Conservation (phyloP, 2,797 vertebrate species). For the Loris lydekkerianus region DNA sequence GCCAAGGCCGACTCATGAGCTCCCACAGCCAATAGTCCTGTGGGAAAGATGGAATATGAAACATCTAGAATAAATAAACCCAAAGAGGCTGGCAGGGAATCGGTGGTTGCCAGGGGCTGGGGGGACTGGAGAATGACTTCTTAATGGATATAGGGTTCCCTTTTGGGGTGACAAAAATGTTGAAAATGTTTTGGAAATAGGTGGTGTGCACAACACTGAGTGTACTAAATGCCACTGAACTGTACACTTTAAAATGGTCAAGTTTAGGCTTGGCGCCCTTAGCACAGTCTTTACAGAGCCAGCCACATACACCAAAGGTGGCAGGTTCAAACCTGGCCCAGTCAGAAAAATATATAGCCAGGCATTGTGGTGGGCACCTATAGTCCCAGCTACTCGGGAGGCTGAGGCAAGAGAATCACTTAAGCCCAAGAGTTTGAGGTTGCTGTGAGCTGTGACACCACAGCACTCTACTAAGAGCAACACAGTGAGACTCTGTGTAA, state of each 20-base stretch:
- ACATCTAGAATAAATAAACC: rapidly evolving
- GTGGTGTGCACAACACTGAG: not conserved
- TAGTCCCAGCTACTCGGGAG: no score
- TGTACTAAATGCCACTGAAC: not conserved
- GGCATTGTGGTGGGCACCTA: no score
- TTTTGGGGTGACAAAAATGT: not conserved
- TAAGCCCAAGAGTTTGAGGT: no score
- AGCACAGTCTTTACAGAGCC: no score
- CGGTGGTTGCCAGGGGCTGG: rapidly evolving
- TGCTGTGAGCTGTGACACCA: no score
- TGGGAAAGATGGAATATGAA: rapidly evolving
- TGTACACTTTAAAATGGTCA: not conserved
- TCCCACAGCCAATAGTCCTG: slow-evolving; percentile 93
- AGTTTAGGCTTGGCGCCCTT: not conserved
- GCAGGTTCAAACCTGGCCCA: no score
- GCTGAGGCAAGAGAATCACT: no score
- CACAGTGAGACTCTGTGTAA: no score
- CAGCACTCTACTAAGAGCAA: no score
- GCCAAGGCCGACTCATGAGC: slow-evolving; percentile 94
- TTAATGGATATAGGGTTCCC: not conserved
- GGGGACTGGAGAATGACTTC: not conserved
- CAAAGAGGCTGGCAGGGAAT: not conserved
- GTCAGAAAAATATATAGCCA: no score
- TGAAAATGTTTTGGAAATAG: not conserved
- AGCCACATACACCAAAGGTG: no score